Evolutionary conservation across 2,113 vertebrate species (phyloP).

Genomic region (Aptenodytes forsteri): DNA sequence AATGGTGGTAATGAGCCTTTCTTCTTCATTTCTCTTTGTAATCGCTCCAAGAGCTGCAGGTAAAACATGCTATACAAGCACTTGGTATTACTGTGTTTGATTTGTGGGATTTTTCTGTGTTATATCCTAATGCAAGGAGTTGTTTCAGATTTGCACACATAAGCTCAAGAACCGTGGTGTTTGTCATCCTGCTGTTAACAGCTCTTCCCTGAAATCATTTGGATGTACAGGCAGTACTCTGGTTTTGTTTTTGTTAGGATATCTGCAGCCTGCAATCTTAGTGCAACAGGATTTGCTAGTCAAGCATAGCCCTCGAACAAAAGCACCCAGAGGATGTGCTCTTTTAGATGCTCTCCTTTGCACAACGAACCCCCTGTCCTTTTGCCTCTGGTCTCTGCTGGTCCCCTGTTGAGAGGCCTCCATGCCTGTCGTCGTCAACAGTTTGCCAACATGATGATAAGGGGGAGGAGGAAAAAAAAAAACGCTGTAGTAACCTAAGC

Average conservation of each 20-base stretch:
- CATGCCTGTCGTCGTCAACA: constrained; percentile 58
- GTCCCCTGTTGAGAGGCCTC: constrained; percentile 59
- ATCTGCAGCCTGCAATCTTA: constrained; percentile 68
- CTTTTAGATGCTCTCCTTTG: constrained; percentile 37
- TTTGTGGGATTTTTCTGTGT: constrained; percentile 33
- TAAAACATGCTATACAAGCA: constrained; percentile 34
- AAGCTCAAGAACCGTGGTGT: constrained; percentile 14
- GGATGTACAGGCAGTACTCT: not conserved
- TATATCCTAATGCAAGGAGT: not conserved
- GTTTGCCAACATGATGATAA: constrained; percentile 28
- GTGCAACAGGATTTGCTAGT: constrained; percentile 70
- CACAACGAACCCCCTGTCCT: not conserved
- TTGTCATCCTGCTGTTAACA: constrained; percentile 34
- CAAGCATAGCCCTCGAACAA: constrained; percentile 64
- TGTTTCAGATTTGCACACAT: constrained; percentile 15
- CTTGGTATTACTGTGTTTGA: constrained; percentile 49
- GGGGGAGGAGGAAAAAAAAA: not conserved
- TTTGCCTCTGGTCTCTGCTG: constrained; percentile 50
- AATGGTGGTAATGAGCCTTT: constrained; percentile 63
- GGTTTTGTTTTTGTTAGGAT: constrained; percentile 48
- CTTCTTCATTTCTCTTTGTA: constrained; percentile 61
- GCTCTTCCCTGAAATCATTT: constrained; percentile 11
- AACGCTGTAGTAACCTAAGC: constrained; percentile 50
- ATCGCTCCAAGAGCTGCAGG: constrained; percentile 55
- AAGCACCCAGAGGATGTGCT: constrained; percentile 50